Conservation (phyloP, 2,888 invertebrate species). For the Hypselothyrea guttata region DNA sequence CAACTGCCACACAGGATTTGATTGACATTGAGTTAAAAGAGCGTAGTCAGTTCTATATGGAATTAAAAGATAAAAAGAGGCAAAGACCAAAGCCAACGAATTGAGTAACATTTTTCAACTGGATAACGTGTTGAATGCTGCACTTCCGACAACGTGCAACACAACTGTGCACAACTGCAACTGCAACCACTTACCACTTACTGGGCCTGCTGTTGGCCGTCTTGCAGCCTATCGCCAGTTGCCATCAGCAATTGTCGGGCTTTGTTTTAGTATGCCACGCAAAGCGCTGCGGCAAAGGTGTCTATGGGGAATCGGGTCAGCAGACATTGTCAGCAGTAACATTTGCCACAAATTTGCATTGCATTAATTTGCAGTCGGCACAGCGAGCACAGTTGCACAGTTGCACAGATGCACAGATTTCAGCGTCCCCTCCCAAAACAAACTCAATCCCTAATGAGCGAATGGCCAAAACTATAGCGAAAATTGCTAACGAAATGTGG, state of each 20-base stretch:
- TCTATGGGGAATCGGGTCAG: slow-evolving; percentile 74
- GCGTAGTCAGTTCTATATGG: slow-evolving; percentile 17
- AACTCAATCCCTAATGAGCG: slow-evolving; percentile 40
- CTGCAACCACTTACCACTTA: slow-evolving; percentile 1
- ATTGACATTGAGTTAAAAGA: slow-evolving; percentile 19
- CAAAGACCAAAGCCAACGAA: slow-evolving; percentile 1
- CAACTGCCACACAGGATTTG: slow-evolving; percentile 10
- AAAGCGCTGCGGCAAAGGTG: slow-evolving; percentile 38
- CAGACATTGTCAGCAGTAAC: slow-evolving; percentile 65
- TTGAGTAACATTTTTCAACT: slow-evolving; percentile 14
- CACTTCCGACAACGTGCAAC: slow-evolving; percentile 20
- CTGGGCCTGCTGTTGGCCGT: slow-evolving; percentile 15
- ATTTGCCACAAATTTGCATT: slow-evolving; percentile 63
- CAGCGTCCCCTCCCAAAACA: neutral
- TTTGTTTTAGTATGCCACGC: slow-evolving; percentile 42
- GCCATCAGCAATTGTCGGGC: slow-evolving; percentile 27
- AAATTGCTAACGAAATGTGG: slow-evolving; percentile 38
- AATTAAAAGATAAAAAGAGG: neutral
- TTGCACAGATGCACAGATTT: no score
- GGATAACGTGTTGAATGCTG: slow-evolving; percentile 15
- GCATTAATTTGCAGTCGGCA: slow-evolving; percentile 47
- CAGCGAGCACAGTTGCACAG: neutral
- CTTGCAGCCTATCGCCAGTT: slow-evolving; percentile 26
- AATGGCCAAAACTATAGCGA: slow-evolving; percentile 28
- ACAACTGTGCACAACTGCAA: neutral